Evolutionary conservation across 92 coral and sea anemone species (phyloP).

Genomic region (Phenganax marumi): DNA sequence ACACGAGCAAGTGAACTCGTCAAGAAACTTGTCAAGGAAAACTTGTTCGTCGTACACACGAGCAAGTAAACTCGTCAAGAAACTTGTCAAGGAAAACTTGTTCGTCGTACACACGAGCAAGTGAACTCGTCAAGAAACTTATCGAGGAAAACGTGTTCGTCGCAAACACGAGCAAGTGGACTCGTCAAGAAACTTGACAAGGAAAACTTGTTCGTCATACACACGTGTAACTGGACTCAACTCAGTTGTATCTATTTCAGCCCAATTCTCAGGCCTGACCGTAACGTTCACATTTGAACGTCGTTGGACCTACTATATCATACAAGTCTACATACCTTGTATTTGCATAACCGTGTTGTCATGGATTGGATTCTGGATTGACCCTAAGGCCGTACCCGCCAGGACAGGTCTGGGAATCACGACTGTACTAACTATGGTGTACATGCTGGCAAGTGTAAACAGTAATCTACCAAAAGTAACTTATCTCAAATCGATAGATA

Average conservation of each 20-base stretch:
- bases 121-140: no score
- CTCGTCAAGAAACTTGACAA: no score
- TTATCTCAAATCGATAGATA: slow-evolving; percentile 89
- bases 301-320: slow-evolving; percentile 76
- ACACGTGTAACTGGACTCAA: background rate
- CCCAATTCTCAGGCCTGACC: slow-evolving; percentile 70
- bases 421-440: slow-evolving; percentile 84
- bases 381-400: slow-evolving; percentile 77
- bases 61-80: no score
- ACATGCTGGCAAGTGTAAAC: slow-evolving; percentile 91
- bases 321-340: slow-evolving; percentile 87
- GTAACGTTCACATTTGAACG: slow-evolving; percentile 75
- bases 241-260: slow-evolving; percentile 38
- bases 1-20: no score
- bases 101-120: no score
- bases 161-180: no score
- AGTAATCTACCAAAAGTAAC: slow-evolving; percentile 91
- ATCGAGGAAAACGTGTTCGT: no score
- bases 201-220: background rate
- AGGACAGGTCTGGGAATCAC: slow-evolving; percentile 89
- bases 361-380: slow-evolving; percentile 91
- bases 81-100: no score
- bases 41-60: no score
- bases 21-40: no score
- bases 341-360: slow-evolving; percentile 77